Percentiles rank a stretch among this genome's conserved stretches.
Conservation (phyloP, 2,797 vertebrate species). For the Hippocampus kuda region DNA sequence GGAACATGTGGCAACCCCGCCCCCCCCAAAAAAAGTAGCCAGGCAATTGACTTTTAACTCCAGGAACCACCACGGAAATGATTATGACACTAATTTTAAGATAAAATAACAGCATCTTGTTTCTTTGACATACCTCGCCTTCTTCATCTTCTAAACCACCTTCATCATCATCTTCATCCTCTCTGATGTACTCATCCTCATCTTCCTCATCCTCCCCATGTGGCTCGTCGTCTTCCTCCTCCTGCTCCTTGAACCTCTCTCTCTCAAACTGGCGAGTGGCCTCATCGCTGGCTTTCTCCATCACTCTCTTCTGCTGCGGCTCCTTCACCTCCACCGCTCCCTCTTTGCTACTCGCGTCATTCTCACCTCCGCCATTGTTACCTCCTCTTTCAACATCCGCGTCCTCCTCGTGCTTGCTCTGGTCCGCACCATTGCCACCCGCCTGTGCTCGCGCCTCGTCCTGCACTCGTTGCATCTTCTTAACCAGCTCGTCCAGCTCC, state of each 20-base stretch:
- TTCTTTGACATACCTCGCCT: constrained; percentile 48
- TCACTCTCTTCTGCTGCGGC: constrained; percentile 67
- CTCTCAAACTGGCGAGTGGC: constrained; percentile 72
- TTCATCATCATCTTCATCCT: constrained; percentile 45
- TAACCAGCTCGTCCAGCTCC: constrained; percentile 64
- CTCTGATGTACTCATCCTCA: constrained; percentile 44
- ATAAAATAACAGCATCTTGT: neutral
- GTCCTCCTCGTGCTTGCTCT: neutral
- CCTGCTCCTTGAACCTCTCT: constrained; percentile 50
- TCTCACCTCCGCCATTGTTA: constrained; percentile 23
- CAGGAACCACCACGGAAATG: neutral
- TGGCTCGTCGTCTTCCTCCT: constrained; percentile 26
- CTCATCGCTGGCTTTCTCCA: constrained; percentile 77
- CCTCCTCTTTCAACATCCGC: constrained; percentile 9
- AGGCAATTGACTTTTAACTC: no score
- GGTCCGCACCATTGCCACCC: constrained; percentile 12
- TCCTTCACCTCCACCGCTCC: constrained; percentile 50
- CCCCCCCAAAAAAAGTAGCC: no score
- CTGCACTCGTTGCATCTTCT: constrained; percentile 57
- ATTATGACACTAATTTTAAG: neutral
- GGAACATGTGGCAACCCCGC: no score
- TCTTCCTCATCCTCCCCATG: constrained; percentile 26
- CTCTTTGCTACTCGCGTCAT: constrained; percentile 18
- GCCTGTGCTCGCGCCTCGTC: constrained; percentile 24
- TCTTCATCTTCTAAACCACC: constrained; percentile 48